Base-by-base conservation (phyloP, 2,888 invertebrate genomes). In the Acleris sparsana region DNA sequence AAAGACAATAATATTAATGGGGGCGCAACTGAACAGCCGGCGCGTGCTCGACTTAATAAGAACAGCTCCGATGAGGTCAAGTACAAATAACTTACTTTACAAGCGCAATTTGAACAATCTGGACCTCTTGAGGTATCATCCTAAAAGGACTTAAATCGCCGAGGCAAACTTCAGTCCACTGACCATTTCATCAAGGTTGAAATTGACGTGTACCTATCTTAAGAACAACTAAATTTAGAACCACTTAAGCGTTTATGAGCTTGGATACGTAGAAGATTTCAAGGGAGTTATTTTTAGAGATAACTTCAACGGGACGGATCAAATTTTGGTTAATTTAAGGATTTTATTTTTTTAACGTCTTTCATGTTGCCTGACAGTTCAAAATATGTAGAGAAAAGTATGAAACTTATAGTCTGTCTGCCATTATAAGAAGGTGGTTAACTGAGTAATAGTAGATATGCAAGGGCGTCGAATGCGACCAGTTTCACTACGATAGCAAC, bases 181-280 rank as follows among this genome's bases (percentile, higher is more conserved):
- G 25, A 43, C 17, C 25, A 20, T 18, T 22, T 16, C 9, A 51
- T 51, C 43, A 63, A 43, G 63, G 63, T 51, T 29, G 51, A 44
- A 39, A 63, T 63, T 63, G 44, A 25, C 2, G 13, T 57, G 56
- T 20, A 63, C 51, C 43, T 57, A 63, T 57, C 43, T 57, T 25
- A 56, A 57, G 56, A 43, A n/a, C 9, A 29, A 22, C 56, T 63
- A 63, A 63, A 63, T 57, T 63, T 63, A 57, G 63, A 43, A 63
- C 51, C 56, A 57, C 56, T 57, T 44, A 56, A 1, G 46, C 22
- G 44, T 57, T 44, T 51, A 20, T 51, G 13, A 33, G 5, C 44
- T 25, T n/a, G 56, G 46, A 57, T 46, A 46, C 44, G 46, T 43
- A 46, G 22, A n/a, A 52, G n/a, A n/a, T 52, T 20, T 22, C 22